Evolutionary conservation across 2,888 invertebrate species (phyloP).

Genomic region (Eueremaeus valkanovi): DNA sequence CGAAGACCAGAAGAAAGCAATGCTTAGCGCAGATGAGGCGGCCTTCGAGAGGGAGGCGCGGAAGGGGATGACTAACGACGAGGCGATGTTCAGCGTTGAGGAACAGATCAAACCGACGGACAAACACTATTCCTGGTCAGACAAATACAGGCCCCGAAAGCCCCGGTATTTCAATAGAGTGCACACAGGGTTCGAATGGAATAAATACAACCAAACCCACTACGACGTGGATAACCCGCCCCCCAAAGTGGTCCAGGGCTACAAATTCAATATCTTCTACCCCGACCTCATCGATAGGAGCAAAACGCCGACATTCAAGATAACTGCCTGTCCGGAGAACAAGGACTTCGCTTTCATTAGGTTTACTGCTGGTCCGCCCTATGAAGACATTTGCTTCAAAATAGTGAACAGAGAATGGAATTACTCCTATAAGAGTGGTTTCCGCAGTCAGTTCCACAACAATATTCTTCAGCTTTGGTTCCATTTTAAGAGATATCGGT

Average conservation of each 20-base stretch:
- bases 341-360: constrained; percentile 88
- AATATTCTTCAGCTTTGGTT: constrained; percentile 99
- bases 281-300: constrained; percentile 94
- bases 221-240: constrained; percentile 99
- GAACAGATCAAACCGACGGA: constrained; percentile 56
- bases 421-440: constrained; percentile 95
- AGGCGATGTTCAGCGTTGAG: constrained; percentile 87
- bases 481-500: constrained; percentile 96
- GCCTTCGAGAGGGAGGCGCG: constrained; percentile 74
- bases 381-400: constrained; percentile 98
- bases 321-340: constrained; percentile 86
- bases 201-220: constrained; percentile 99
- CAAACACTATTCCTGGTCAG: constrained; percentile 89
- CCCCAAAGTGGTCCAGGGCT: constrained; percentile 99
- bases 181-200: constrained; percentile 98
- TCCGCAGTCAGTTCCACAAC: constrained; percentile 98
- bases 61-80: constrained; percentile 78
- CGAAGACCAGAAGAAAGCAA: constrained; percentile 44
- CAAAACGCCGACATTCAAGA: constrained; percentile 84
- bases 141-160: constrained; percentile 95
- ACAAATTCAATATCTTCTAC: constrained; percentile 99
- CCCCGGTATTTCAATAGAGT: constrained; percentile 92
- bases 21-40: constrained; percentile 60
- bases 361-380: constrained; percentile 98
- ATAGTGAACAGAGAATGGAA: constrained; percentile 99